Percentiles rank a stretch among this genome's conserved stretches.
These are phyloP conservation scores for Ypsolopha sequella DNA, from an alignment of 2,888 invertebrate genomes.

Conservation along the genomic window DNA sequence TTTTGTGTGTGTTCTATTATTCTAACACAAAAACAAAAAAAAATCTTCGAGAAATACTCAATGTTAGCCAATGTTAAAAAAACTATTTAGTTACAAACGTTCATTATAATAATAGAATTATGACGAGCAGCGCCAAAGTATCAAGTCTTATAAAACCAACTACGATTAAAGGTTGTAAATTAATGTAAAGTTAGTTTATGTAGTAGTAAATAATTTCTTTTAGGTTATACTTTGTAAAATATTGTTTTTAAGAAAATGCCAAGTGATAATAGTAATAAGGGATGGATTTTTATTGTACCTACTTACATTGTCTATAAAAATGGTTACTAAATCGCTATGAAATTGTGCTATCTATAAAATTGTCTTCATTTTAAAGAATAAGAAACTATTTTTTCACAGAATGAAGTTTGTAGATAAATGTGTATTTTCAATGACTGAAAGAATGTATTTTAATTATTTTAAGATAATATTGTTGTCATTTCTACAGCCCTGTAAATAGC, in stretches of 20 bases:
- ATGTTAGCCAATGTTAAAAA: too few species aligned
- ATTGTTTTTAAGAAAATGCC: slow-evolving; percentile 42
- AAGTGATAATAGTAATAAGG: slow-evolving; percentile 67
- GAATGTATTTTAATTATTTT: slow-evolving; percentile 57
- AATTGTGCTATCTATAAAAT: slow-evolving; percentile 33
- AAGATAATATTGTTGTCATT: slow-evolving; percentile 58
- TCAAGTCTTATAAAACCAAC: slow-evolving; percentile 43
- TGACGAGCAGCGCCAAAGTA: slow-evolving; percentile 61
- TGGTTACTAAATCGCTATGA: slow-evolving; percentile 26
- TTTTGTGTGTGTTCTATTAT: background rate
- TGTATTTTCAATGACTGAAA: slow-evolving; percentile 47
- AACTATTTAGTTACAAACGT: too few species aligned
- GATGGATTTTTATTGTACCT: slow-evolving; percentile 32
- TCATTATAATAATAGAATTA: too few species aligned
- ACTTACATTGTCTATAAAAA: background rate
- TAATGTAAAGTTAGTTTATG: slow-evolving; percentile 40
- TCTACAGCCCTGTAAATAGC: slow-evolving; percentile 67
- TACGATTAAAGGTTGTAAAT: slow-evolving; percentile 51
- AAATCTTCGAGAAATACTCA: too few species aligned
- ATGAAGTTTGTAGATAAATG: slow-evolving; percentile 28
- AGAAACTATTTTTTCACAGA: slow-evolving; percentile 51
- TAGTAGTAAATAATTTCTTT: slow-evolving; percentile 5
- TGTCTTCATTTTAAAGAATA: background rate
- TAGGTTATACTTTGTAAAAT: slow-evolving; percentile 31
- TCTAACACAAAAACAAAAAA: background rate